Evolutionary conservation across 1,140 invertebrate species (phyloP).

Genomic region (Yoshiicerus persimilis): DNA sequence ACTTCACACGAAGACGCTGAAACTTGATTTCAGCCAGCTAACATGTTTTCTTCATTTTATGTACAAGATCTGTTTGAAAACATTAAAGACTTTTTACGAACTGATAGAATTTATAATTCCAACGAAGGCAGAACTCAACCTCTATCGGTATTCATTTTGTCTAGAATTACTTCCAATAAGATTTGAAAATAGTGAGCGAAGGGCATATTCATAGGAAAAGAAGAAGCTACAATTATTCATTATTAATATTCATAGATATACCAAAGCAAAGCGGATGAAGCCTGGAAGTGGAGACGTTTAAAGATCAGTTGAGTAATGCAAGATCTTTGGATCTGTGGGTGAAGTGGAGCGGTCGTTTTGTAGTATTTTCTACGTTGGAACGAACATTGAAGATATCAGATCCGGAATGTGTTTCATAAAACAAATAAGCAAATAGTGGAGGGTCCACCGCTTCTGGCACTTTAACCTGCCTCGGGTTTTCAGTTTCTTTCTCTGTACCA

Average conservation of each 20-base stretch:
- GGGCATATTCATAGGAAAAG: neutral
- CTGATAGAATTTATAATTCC: neutral
- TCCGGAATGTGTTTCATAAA: slow-evolving; percentile 49
- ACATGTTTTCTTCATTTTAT: neutral
- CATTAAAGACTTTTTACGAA: neutral
- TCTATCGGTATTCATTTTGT: neutral
- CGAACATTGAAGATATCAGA: slow-evolving; percentile 35
- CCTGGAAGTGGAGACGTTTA: neutral
- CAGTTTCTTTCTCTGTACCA: neutral
- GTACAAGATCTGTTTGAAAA: neutral
- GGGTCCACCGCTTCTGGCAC: slow-evolving; percentile 47
- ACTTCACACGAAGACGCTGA: neutral
- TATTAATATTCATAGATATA: neutral
- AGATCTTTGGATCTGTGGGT: neutral
- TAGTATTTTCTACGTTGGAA: slow-evolving; percentile 14
- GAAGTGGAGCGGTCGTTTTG: slow-evolving; percentile 15
- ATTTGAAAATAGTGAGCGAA: neutral
- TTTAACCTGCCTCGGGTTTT: slow-evolving; percentile 36
- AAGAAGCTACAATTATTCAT: neutral
- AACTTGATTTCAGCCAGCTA: neutral
- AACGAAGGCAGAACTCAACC: neutral
- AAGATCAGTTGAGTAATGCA: neutral
- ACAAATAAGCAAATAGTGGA: slow-evolving; percentile 50
- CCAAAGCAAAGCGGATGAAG: neutral
- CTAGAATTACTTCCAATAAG: neutral